Evolutionary conservation across 92 coral and sea anemone species (phyloP).

Genomic region (Nematostella vectensis): DNA sequence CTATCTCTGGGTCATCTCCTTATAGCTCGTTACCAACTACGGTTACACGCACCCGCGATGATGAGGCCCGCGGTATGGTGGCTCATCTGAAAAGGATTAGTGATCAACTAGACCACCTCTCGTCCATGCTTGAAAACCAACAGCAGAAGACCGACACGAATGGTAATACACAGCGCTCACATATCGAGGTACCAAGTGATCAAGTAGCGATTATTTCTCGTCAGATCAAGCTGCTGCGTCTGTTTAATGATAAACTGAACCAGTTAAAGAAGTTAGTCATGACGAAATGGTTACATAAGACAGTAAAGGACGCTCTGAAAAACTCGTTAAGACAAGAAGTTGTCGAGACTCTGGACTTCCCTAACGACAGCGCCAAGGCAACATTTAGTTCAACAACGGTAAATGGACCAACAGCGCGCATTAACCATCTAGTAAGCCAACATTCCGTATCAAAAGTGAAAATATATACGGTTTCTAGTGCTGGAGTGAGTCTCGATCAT

Average conservation of each 20-base stretch:
- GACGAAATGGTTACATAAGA: slow-evolving; percentile 20
- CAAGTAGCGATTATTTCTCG: slow-evolving; percentile 4
- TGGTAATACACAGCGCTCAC: slow-evolving; percentile 13
- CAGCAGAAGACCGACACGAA: slow-evolving; percentile 1
- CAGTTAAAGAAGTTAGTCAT: slow-evolving; percentile 21
- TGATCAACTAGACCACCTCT: slow-evolving; percentile 8
- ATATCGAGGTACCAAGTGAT: slow-evolving; percentile 4
- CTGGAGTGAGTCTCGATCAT: too few species aligned
- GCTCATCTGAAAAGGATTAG: too few species aligned
- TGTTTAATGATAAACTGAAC: slow-evolving; percentile 23
- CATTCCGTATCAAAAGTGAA: too few species aligned
- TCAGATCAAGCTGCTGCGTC: slow-evolving; percentile 19
- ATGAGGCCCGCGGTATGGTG: too few species aligned
- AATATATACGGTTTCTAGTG: too few species aligned
- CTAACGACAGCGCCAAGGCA: background rate
- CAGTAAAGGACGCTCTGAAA: background rate
- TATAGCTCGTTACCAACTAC: too few species aligned
- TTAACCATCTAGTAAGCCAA: background rate
- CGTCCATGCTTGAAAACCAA: slow-evolving; percentile 6
- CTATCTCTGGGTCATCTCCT: too few species aligned
- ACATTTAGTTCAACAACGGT: background rate
- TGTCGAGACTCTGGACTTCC: background rate
- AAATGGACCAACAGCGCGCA: background rate
- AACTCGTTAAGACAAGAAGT: background rate
- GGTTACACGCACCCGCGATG: too few species aligned